Base-by-base conservation (phyloP, 2,888 invertebrate genomes). In the Eristalinus sepulchralis region DNA sequence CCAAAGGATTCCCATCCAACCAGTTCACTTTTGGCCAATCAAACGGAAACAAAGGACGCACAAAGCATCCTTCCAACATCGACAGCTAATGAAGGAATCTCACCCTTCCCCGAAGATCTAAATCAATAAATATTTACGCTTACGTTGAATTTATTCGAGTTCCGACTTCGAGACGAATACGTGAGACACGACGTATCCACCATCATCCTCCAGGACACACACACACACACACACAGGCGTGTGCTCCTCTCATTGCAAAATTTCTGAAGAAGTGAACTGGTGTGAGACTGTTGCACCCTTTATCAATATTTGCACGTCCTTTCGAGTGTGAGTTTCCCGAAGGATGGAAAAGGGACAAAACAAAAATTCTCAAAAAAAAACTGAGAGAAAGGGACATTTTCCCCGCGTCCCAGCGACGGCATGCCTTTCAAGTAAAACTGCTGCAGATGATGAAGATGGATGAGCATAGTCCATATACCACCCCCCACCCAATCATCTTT, bases 361-460 rank as follows among this genome's bases (percentile, higher is more conserved):
- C 39, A 39, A 39, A 39, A 55, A 55, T 22, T 6, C 55, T 9
- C 22, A 66, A 79, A 53, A 66, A 79, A 57, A 47, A 72, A 59
- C 22, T 9, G 2, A 72, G 59, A 66, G 2, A 59, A 60, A n/a
- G 17, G 22, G 60, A 36, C 68, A 73, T 39, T 73, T 67, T 81
- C 20, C 20, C 31, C 34, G 34, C n/a, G n/a, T 11, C 47, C 27
- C 31, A 27, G 34, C 39, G n/a, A 10, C 47, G 59, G 34, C 17
- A 63, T n/a, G 71, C 67, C n/a, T 20, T 20, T 53, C 57, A 17
- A 63, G 17, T 39, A 59, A 63, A 22, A 33, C 34, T 55, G 13
- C 68, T 47, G 34, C 57, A 76, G 57, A 53, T 85, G 77, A 85
- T 82, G 72, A 85, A 85, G 82, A 85, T 78, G 77, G 73, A 85